Conservation (phyloP, 2,888 invertebrate genomes). For the Lissonota sp. region DNA sequence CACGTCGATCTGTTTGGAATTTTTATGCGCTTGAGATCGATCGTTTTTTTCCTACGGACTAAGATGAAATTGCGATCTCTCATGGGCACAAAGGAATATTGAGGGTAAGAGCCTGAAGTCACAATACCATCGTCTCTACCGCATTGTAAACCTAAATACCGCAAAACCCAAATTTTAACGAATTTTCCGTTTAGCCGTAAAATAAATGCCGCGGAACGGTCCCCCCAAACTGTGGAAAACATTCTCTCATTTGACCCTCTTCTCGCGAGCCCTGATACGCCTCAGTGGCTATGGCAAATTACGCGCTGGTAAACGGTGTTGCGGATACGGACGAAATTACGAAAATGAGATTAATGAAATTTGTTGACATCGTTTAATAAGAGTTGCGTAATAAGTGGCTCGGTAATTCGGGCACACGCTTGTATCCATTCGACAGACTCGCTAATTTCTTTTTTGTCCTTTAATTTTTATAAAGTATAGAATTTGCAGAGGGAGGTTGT, state of each 20-base stretch:
- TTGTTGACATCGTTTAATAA: conserved; percentile 83
- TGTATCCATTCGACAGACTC: no score
- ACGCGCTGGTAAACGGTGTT: conserved; percentile 20
- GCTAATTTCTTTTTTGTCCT: no score
- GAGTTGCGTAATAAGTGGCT: conserved; percentile 82
- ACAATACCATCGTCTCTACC: no score
- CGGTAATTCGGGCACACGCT: conserved; percentile 80
- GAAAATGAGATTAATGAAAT: conserved; percentile 83
- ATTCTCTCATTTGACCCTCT: no score
- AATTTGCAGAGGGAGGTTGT: no score
- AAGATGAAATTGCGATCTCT: no score
- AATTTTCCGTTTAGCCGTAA: conserved; percentile 83
- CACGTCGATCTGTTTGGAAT: background rate
- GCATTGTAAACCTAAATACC: conserved; percentile 74
- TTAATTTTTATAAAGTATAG: no score
- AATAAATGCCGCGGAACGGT: conserved; percentile 76
- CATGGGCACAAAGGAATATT: no score
- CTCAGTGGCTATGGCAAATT: background rate
- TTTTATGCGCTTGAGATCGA: background rate
- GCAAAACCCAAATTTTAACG: conserved; percentile 81
- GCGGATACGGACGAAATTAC: conserved; percentile 77
- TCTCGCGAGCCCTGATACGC: no score
- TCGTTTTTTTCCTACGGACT: no score
- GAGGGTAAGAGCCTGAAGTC: no score
- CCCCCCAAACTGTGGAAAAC: no score